phyloP scores from a whole-genome alignment of 2,888 invertebrate species.

The Salticus scenicus region DNA sequence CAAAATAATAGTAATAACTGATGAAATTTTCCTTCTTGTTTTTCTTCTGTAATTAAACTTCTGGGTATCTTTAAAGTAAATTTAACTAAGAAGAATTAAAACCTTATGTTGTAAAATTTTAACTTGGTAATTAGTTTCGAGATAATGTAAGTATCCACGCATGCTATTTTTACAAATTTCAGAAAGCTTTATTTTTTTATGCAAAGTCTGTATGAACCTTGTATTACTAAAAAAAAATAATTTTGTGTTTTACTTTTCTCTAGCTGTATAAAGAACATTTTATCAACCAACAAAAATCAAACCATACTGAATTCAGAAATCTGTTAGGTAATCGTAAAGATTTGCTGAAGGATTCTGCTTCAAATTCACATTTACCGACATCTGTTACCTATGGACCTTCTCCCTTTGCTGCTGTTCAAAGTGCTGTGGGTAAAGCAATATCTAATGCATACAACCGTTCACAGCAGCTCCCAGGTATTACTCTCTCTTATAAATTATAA shows the following conservation, averaged over 20 bases:
- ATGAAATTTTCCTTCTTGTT: no score
- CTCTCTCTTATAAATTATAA: neutral
- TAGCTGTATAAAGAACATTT: slow-evolving; percentile 85
- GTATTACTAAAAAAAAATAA: no score
- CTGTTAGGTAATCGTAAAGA: slow-evolving; percentile 80
- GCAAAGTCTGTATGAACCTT: no score
- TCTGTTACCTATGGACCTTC: slow-evolving; percentile 73
- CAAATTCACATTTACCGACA: slow-evolving; percentile 34
- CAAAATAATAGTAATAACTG: no score
- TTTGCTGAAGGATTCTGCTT: slow-evolving; percentile 22
- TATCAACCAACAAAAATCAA: slow-evolving; percentile 85
- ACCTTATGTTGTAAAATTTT: no score
- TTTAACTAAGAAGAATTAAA: no score
- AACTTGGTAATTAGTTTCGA: no score
- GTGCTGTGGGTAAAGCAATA: slow-evolving; percentile 75
- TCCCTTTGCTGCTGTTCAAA: slow-evolving; percentile 75
- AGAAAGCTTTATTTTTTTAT: no score
- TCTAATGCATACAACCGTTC: slow-evolving; percentile 75
- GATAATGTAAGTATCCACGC: no score
- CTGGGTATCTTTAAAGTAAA: no score
- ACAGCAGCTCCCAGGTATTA: slow-evolving; percentile 74
- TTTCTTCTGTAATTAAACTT: no score
- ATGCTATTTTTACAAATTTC: no score
- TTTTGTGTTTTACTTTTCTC: neutral
- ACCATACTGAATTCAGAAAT: slow-evolving; percentile 85